Percentiles rank a stretch among this genome's conserved stretches.
phyloP scores from a whole-genome alignment of 2,888 invertebrate species.

The Tryphoninae sp. region DNA sequence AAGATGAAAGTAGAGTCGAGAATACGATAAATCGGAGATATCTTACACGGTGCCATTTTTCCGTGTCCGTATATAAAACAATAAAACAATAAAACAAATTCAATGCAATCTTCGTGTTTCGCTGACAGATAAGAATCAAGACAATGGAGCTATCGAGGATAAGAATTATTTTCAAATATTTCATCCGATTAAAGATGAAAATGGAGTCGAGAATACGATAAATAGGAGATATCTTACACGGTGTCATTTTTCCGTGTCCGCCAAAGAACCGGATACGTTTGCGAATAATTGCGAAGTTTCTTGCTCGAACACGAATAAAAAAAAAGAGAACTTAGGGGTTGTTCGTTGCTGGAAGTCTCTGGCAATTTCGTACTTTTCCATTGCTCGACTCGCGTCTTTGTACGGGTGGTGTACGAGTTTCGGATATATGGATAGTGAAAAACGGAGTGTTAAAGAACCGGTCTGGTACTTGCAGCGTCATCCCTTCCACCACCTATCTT shows the following conservation, averaged over 20 bases:
- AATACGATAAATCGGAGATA: neutral
- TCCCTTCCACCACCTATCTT: neutral
- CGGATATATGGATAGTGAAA: neutral
- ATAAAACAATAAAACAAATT: too few species aligned
- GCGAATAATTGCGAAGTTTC: constrained; percentile 58
- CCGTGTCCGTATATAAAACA: neutral
- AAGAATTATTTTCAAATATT: too few species aligned
- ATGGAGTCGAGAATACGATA: neutral
- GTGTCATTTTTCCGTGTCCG: constrained; percentile 10
- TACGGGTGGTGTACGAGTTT: neutral
- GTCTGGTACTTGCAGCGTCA: neutral
- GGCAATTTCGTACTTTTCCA: neutral
- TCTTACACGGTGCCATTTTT: constrained; percentile 1
- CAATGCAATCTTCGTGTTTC: too few species aligned
- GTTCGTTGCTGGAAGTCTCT: neutral
- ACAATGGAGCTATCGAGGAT: too few species aligned
- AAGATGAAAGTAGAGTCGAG: neutral
- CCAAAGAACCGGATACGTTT: constrained; percentile 30
- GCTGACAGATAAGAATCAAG: too few species aligned
- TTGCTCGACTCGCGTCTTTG: neutral
- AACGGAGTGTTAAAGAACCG: neutral
- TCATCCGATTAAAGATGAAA: neutral
- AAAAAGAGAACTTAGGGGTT: constrained; percentile 15
- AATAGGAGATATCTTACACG: neutral
- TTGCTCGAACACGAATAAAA: neutral